Evolutionary conservation across 2,888 invertebrate species (phyloP).

Genomic region (Brenthis hecate): DNA sequence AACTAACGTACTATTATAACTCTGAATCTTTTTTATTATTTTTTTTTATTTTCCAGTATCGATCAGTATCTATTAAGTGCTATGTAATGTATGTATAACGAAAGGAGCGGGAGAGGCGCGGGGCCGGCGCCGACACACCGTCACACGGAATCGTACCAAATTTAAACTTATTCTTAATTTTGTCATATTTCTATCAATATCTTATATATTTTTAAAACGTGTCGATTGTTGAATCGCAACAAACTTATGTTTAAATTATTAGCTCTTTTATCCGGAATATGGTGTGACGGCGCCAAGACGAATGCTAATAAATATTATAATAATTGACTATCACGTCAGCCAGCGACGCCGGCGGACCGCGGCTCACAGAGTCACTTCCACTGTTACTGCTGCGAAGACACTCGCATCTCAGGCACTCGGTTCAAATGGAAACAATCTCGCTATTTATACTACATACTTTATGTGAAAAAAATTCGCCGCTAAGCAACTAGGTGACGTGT

Average conservation of each 20-base stretch:
- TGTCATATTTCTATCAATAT: slow-evolving; percentile 1
- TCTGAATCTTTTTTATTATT: slow-evolving; percentile 58
- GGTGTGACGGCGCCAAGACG: slow-evolving; percentile 52
- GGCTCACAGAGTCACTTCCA: slow-evolving; percentile 31
- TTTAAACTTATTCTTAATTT: slow-evolving; percentile 3
- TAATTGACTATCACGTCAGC: slow-evolving; percentile 75
- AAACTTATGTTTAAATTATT: slow-evolving; percentile 14
- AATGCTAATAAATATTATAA: slow-evolving; percentile 57
- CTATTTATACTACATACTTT: too few relatives aligned
- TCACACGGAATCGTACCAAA: background rate
- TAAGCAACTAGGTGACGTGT: too few relatives aligned
- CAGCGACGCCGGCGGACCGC: slow-evolving; percentile 26
- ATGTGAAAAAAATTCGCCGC: too few relatives aligned
- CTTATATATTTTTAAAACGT: slow-evolving; percentile 6
- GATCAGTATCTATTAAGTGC: slow-evolving; percentile 66
- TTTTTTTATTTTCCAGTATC: slow-evolving; percentile 59
- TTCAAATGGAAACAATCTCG: background rate
- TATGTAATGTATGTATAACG: slow-evolving; percentile 58
- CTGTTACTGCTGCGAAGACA: background rate
- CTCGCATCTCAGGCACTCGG: background rate
- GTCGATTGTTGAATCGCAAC: slow-evolving; percentile 3
- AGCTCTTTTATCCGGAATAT: background rate
- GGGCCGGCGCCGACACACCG: slow-evolving; percentile 39
- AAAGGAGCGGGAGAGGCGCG: slow-evolving; percentile 60
- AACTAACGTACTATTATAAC: slow-evolving; percentile 80